These are phyloP conservation scores for Gila orcuttii DNA, from an alignment of 2,113 vertebrate genomes.

Conservation along the genomic window DNA sequence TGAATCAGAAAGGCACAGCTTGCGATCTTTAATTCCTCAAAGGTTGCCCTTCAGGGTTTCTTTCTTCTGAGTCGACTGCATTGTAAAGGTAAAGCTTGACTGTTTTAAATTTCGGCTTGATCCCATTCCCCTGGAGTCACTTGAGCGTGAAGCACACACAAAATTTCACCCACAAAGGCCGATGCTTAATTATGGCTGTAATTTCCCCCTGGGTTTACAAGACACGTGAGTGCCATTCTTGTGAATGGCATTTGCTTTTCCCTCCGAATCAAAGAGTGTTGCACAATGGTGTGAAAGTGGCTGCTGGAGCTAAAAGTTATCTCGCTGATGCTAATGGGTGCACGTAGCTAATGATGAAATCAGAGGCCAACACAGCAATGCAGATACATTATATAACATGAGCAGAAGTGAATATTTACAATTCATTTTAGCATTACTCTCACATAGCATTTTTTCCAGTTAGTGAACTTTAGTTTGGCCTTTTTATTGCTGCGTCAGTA, in stretches of 20 bases:
- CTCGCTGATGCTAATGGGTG: slow-evolving; percentile 62
- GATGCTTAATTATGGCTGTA: slow-evolving; percentile 55
- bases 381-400: slow-evolving; percentile 49
- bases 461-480: background rate
- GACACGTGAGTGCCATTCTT: slow-evolving; percentile 56
- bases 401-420: slow-evolving; percentile 17
- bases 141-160: slow-evolving; percentile 48
- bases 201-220: slow-evolving; percentile 50
- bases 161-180: slow-evolving; percentile 61
- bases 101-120: slow-evolving; percentile 43
- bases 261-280: slow-evolving; percentile 41
- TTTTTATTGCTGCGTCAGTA: slow-evolving; percentile 19
- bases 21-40: slow-evolving; percentile 1
- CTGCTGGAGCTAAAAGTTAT: slow-evolving; percentile 58
- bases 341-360: slow-evolving; percentile 69
- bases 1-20: slow-evolving; percentile 4
- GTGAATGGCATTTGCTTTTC: slow-evolving; percentile 47
- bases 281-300: slow-evolving; percentile 50
- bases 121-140: slow-evolving; percentile 52
- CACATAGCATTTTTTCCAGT: slow-evolving; percentile 37
- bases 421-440: slow-evolving; percentile 30
- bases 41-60: slow-evolving; percentile 31
- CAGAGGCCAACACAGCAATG: slow-evolving; percentile 60
- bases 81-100: slow-evolving; percentile 14
- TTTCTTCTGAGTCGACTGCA: slow-evolving; percentile 12